phyloP scores from a whole-genome alignment of 2,888 invertebrate genomes.

The Melanchra persicariae region DNA sequence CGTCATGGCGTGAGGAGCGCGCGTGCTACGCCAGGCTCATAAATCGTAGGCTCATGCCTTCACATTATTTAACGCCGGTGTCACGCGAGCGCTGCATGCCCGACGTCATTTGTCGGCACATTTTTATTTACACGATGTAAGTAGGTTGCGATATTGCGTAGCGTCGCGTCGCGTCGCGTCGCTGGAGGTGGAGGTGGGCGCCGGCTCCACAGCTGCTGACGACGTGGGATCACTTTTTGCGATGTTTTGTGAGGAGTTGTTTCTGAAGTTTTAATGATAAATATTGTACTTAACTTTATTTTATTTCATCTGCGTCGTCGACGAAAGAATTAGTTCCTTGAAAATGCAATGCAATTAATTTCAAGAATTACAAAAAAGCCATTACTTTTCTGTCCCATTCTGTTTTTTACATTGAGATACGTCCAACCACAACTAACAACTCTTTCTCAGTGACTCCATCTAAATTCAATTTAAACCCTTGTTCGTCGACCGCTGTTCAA shows the following conservation, averaged over 20 bases:
- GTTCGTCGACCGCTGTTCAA: constrained; percentile 28
- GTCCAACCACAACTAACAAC: constrained; percentile 4
- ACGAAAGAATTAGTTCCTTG: not conserved
- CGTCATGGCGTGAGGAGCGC: constrained; percentile 72
- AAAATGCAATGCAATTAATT: not conserved
- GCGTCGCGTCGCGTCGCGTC: constrained; percentile 29
- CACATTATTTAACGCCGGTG: constrained; percentile 77
- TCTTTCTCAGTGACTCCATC: constrained; percentile 2
- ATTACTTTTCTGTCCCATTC: not conserved
- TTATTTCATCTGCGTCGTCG: not conserved
- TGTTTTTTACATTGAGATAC: not conserved
- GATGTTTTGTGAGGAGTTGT: constrained; percentile 21
- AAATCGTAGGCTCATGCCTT: constrained; percentile 75
- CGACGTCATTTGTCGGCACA: constrained; percentile 67
- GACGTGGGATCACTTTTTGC: constrained; percentile 16
- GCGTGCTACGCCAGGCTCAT: constrained; percentile 63
- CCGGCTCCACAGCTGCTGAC: constrained; percentile 37
- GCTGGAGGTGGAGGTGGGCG: constrained; percentile 5
- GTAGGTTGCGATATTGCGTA: constrained; percentile 57
- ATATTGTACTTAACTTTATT: no score
- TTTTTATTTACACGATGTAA: constrained; percentile 64
- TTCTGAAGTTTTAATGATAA: constrained; percentile 29
- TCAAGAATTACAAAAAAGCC: no score
- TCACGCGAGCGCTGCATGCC: constrained; percentile 72
- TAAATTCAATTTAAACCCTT: constrained; percentile 37